Percentiles rank a stretch among this genome's conserved stretches.
Conservation (phyloP, 2,888 invertebrate genomes). For the Lochmaea capreae region DNA sequence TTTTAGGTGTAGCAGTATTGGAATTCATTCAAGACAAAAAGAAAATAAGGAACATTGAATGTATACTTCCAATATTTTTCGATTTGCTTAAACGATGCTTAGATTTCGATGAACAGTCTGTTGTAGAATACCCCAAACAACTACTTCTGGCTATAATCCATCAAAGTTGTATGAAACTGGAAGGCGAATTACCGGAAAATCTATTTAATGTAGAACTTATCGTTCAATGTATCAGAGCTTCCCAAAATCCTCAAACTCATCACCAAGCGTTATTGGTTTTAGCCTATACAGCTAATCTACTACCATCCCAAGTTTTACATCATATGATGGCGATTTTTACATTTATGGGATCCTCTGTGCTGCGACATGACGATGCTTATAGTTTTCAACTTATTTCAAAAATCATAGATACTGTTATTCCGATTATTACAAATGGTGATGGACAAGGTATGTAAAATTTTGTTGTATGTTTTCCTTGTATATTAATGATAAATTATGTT, state of each 20-base stretch:
- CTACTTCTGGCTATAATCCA: conserved; percentile 82
- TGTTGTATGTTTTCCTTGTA: too few relatives aligned
- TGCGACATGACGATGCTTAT: conserved; percentile 94
- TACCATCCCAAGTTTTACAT: conserved; percentile 87
- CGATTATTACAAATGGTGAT: conserved; percentile 73
- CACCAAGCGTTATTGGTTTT: conserved; percentile 90
- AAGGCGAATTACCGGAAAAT: conserved; percentile 67
- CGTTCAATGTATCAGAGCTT: conserved; percentile 89
- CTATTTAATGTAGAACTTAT: conserved; percentile 78
- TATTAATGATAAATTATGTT: neutral
- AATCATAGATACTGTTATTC: conserved; percentile 90
- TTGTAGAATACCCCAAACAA: conserved; percentile 91
- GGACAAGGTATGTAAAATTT: conserved; percentile 4
- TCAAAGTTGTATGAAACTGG: conserved; percentile 75
- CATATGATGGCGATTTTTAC: conserved; percentile 98
- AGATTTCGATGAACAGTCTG: conserved; percentile 82
- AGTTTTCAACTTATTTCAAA: conserved; percentile 93
- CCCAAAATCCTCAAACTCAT: conserved; percentile 95
- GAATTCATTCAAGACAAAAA: conserved; percentile 90
- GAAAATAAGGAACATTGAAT: conserved; percentile 75
- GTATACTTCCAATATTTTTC: conserved; percentile 81
- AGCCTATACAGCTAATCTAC: conserved; percentile 80
- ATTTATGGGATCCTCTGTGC: conserved; percentile 94
- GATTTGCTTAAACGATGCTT: conserved; percentile 83
- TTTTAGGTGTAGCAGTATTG: conserved; percentile 74